phyloP scores from a whole-genome alignment of 2,113 vertebrate species.

The Columba janthina region DNA sequence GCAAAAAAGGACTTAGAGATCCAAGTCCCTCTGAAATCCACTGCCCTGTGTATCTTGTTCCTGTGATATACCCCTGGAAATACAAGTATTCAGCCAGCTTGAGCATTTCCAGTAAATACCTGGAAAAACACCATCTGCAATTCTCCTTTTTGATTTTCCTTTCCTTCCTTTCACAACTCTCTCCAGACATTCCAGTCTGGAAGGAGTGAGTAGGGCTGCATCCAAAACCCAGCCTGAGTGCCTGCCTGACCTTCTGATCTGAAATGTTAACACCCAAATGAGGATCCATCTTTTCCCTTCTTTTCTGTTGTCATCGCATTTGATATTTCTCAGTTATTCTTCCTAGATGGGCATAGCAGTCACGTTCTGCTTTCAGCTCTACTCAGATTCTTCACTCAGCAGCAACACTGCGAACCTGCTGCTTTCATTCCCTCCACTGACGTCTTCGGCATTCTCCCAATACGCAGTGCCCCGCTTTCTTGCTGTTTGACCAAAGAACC shows the following conservation, averaged over 20 bases:
- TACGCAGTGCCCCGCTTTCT: not conserved
- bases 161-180: not conserved
- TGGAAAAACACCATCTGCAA: constrained; percentile 13
- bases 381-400: not conserved
- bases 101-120: constrained; percentile 2
- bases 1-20: not conserved
- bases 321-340: not conserved
- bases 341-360: not conserved
- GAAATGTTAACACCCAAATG: not conserved
- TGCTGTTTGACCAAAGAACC: not conserved
- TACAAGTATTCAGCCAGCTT: not conserved
- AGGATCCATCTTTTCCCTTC: not conserved
- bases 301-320: not conserved
- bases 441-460: not conserved
- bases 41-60: not conserved
- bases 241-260: not conserved
- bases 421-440: not conserved
- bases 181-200: not conserved
- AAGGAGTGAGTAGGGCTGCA: not conserved
- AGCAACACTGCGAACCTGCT: not conserved
- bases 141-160: constrained; percentile 18
- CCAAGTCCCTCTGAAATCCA: not conserved
- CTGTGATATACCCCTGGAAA: not conserved
- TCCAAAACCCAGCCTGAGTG: not conserved
- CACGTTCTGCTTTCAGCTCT: constrained; percentile 3